phyloP scores from a whole-genome alignment of 2,113 vertebrate genomes.

The Camelus dromedarius region DNA sequence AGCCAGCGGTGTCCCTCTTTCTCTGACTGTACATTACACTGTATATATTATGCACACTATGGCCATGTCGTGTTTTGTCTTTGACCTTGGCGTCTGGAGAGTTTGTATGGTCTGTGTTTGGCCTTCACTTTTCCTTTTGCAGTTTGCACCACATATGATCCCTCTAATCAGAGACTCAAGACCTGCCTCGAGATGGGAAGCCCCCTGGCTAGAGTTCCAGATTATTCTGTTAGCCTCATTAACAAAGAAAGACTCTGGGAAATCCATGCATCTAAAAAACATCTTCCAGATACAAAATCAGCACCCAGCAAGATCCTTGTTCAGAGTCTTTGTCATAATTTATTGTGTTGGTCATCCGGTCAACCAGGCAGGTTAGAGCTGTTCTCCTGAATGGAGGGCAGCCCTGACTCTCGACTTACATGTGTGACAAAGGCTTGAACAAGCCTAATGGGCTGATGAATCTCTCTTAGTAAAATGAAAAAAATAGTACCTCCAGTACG shows the following conservation, averaged over 20 bases:
- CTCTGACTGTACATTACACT: rapidly evolving
- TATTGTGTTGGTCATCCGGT: not conserved
- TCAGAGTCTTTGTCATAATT: not conserved
- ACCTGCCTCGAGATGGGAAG: not conserved
- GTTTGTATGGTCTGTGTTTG: not conserved
- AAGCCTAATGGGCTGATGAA: not conserved
- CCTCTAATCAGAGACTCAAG: not conserved
- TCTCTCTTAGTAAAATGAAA: not conserved
- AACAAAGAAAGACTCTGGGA: not conserved
- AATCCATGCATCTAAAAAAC: not conserved
- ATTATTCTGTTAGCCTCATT: not conserved
- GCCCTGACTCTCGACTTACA: not conserved
- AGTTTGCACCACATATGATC: not conserved
- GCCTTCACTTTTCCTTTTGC: too few species aligned
- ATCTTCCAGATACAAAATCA: not conserved
- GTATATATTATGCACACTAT: rapidly evolving
- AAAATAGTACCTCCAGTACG: not conserved
- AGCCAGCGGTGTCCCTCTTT: not conserved
- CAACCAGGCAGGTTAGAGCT: too few species aligned
- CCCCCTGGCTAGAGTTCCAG: not conserved
- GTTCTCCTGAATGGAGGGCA: not conserved
- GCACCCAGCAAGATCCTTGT: too few species aligned
- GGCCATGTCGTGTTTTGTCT: too few species aligned
- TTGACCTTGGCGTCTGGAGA: not conserved
- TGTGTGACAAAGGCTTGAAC: not conserved